Evolutionary conservation across 2,888 invertebrate genomes (phyloP).

Genomic region (Fragum fragum): DNA sequence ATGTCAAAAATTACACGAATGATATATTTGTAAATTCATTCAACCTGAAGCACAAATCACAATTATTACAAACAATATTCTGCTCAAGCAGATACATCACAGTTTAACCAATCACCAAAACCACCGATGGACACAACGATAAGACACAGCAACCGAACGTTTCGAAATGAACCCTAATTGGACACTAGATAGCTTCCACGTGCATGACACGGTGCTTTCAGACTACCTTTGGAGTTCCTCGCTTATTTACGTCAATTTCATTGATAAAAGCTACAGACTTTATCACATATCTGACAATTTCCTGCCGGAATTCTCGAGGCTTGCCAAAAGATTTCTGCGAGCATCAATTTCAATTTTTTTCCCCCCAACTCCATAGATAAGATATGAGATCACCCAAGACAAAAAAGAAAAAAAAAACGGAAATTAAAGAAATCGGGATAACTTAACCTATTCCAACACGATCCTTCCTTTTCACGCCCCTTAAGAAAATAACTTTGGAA

Average conservation of each 20-base stretch:
- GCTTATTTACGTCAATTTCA: slow-evolving; percentile 19
- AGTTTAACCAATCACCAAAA: not conserved
- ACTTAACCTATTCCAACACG: too few species aligned
- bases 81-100: not conserved
- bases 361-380: not conserved
- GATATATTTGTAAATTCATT: too few species aligned
- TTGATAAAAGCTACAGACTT: slow-evolving; percentile 12
- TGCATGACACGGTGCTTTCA: not conserved
- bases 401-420: too few species aligned
- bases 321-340: slow-evolving; percentile 14
- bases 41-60: too few species aligned
- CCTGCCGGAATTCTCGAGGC: not conserved
- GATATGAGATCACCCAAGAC: not conserved
- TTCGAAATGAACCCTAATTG: slow-evolving; percentile 11
- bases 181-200: slow-evolving; percentile 8
- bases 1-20: too few species aligned
- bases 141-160: not conserved
- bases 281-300: slow-evolving; percentile 11
- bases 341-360: not conserved
- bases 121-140: not conserved
- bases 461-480: too few species aligned
- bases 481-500: too few species aligned
- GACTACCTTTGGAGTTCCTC: slow-evolving; percentile 9
- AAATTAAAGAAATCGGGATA: too few species aligned
- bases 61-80: too few species aligned